Evolutionary conservation across 2,888 invertebrate species (phyloP), one percentile per base, ranked within the genome.

Genomic region (Drosophila stalkeri): DNA sequence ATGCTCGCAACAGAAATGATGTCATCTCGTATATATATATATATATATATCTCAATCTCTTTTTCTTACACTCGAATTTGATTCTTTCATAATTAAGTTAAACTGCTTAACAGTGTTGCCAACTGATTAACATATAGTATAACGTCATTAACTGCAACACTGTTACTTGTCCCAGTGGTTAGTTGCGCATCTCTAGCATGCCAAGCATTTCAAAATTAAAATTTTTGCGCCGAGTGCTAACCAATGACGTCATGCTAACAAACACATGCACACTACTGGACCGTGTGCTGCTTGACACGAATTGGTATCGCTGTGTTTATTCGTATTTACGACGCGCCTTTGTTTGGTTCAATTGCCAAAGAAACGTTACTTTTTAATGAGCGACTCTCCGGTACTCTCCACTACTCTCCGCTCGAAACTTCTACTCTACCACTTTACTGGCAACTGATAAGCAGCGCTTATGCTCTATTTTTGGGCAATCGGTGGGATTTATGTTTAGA

Each of bases 191-290:
- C 74, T 59, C 77, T 74, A 20, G 35, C n/a, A 12, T 23, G 35
- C 18, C 27, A n/a, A 60, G 56, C 33, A 43, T 57, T 65, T 72
- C 39, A 65, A 75, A 76, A 76, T 69, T 60, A 51, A 72, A 76
- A 72, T 70, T 61, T 61, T 78, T 47, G 75, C 60, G 63, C 39
- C 57, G 80, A 78, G 78, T 70, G 82, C 80, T 77, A 69, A 64
- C 43, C 69, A 69, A 71, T 87, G 85, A 85, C 85, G 85, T 85
- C 85, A 85, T 80, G 82, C 64, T n/a, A 51, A 64, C 46, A 54
- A 11, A 61, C 56, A 64, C 46, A 44, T 27, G 37, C 39, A 65
- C 47, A 49, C 39, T 35, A 27, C 49, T 33, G 23, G 11, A 49
- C 47, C 64, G 67, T 68, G 67, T 75, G 67, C 39, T 14, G 71